Evolutionary conservation across 1,140 invertebrate genomes (phyloP).

Genomic region (Drosophila navojoa): DNA sequence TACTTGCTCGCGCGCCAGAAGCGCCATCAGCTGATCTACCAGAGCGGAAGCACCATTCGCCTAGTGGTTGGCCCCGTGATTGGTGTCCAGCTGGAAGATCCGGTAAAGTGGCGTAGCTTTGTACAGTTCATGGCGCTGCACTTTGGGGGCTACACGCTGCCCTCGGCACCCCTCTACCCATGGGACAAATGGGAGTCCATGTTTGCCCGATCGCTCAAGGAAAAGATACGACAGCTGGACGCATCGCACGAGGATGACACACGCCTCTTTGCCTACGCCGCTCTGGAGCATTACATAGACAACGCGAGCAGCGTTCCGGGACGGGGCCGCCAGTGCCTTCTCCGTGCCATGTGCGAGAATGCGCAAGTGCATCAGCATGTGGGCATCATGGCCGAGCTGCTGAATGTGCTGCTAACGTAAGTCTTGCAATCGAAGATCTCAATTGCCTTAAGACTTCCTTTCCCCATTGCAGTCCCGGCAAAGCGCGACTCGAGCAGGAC

Average conservation of each 20-base stretch:
- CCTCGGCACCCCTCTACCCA: constrained; percentile 65
- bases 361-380: constrained; percentile 75
- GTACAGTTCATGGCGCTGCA: constrained; percentile 65
- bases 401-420: constrained; percentile 75
- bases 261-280: constrained; percentile 64
- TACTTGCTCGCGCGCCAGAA: constrained; percentile 60
- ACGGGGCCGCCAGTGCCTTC: constrained; percentile 56
- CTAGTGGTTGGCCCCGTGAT: constrained; percentile 65
- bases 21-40: constrained; percentile 53
- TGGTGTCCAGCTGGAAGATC: constrained; percentile 62
- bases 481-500: constrained; percentile 40
- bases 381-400: constrained; percentile 68
- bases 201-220: constrained; percentile 56
- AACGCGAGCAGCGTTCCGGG: constrained; percentile 36
- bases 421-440: constrained; percentile 14
- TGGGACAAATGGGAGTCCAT: constrained; percentile 80
- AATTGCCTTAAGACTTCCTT: constrained; percentile 8
- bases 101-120: constrained; percentile 68
- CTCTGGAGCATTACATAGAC: constrained; percentile 73
- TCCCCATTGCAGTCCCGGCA: constrained; percentile 61
- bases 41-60: constrained; percentile 59
- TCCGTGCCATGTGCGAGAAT: constrained; percentile 80
- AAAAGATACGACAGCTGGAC: constrained; percentile 50
- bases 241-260: constrained; percentile 63
- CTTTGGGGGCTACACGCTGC: constrained; percentile 66